phyloP scores from a whole-genome alignment of 1,140 invertebrate species.

The Brachionus rotundiformis region DNA sequence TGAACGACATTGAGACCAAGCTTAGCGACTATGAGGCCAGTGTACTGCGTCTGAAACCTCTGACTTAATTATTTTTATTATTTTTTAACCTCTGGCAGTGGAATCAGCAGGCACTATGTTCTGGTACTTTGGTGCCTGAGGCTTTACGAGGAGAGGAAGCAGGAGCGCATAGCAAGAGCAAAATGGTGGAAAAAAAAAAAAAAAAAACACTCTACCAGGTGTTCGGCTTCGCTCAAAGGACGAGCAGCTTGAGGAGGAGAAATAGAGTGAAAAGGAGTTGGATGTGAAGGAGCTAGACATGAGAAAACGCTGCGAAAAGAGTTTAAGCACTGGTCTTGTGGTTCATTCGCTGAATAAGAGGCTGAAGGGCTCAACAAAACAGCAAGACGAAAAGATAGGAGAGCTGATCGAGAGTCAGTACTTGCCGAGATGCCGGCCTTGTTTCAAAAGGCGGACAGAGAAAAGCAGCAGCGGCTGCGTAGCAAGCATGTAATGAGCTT shows the following conservation, averaged over 20 bases:
- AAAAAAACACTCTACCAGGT: neutral
- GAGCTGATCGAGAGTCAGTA: slow-evolving; percentile 16
- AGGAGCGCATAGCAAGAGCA: neutral
- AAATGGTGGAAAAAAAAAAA: neutral
- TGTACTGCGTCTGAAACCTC: slow-evolving; percentile 28
- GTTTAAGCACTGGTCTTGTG: slow-evolving; percentile 36
- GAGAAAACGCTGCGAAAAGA: slow-evolving; percentile 7
- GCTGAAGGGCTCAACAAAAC: neutral
- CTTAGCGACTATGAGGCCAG: slow-evolving; percentile 24
- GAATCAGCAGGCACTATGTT: slow-evolving; percentile 39
- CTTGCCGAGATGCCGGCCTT: slow-evolving; percentile 31
- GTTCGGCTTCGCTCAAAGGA: neutral
- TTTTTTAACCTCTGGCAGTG: slow-evolving; percentile 1
- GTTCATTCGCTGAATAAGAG: neutral
- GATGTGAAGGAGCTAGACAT: neutral
- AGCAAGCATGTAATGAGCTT: neutral
- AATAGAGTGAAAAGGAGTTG: neutral
- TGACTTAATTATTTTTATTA: too few relatives aligned
- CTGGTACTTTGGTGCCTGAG: slow-evolving; percentile 43
- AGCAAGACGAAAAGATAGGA: neutral
- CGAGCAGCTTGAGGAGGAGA: neutral
- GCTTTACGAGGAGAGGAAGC: neutral
- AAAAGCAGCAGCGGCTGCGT: neutral
- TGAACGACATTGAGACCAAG: slow-evolving; percentile 21
- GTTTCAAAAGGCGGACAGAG: slow-evolving; percentile 23